Percentiles rank a stretch among this genome's conserved stretches.
phyloP scores from a whole-genome alignment of 2,888 invertebrate genomes.

The Pilophorus perplexus region DNA sequence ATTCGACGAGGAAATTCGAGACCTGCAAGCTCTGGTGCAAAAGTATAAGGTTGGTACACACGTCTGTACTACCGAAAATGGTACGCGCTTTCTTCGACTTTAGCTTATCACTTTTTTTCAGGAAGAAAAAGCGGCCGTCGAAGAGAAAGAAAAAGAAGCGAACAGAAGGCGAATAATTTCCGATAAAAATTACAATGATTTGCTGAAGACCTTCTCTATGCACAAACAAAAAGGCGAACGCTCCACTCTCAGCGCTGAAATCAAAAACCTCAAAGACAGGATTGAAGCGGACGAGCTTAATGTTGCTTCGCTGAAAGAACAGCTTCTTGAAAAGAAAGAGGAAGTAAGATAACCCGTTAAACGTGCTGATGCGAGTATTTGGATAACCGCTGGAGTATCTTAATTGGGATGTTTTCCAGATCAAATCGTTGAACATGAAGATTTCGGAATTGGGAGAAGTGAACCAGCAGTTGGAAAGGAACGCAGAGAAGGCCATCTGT shows the following conservation, averaged over 20 bases:
- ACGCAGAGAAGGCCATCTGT: constrained; percentile 13
- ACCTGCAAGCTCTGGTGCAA: constrained; percentile 1
- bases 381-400: background rate
- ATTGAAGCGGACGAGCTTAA: constrained; percentile 46
- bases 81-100: background rate
- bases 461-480: constrained; percentile 13
- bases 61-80: background rate
- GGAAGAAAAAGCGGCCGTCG: constrained; percentile 22
- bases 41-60: constrained; percentile 33
- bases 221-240: constrained; percentile 37
- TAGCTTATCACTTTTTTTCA: background rate
- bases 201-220: constrained; percentile 24
- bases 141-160: constrained; percentile 31
- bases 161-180: constrained; percentile 21
- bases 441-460: background rate
- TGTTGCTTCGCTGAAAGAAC: constrained; percentile 54
- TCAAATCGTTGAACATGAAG: constrained; percentile 20
- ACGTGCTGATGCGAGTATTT: background rate
- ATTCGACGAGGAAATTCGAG: constrained; percentile 14
- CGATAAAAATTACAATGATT: constrained; percentile 34
- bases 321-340: constrained; percentile 53
- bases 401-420: no score
- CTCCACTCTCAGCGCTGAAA: constrained; percentile 27
- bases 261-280: constrained; percentile 36
- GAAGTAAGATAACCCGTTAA: constrained; percentile 52